Evolutionary conservation across 1,140 invertebrate species (phyloP).

Genomic region (Mesaphorura yosii): DNA sequence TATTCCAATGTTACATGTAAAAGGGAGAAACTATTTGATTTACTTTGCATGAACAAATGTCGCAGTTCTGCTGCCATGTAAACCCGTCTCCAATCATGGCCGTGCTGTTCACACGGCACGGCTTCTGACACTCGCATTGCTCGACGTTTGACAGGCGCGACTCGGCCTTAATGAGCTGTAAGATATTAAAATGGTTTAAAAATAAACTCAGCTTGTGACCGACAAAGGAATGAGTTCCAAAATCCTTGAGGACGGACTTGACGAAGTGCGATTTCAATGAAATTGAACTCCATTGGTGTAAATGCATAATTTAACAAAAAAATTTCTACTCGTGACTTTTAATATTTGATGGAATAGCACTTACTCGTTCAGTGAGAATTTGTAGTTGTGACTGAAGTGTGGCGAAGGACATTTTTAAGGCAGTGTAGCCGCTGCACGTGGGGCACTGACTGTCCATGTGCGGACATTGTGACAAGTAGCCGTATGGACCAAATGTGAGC

Average conservation of each 20-base stretch:
- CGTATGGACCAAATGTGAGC: conserved; percentile 68
- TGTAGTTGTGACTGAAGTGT: conserved; percentile 51
- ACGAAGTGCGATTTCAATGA: no score
- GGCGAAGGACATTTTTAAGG: conserved; percentile 61
- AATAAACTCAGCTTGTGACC: not conserved
- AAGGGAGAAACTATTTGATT: no score
- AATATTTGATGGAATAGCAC: conserved; percentile 20
- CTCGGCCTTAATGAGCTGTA: conserved; percentile 63
- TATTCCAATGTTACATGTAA: no score
- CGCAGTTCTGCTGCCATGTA: conserved; percentile 65
- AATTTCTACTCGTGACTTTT: no score
- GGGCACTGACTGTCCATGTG: conserved; percentile 72
- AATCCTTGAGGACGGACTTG: not conserved
- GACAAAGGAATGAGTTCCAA: not conserved
- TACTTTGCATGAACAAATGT: conserved; percentile 69
- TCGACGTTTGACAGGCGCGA: conserved; percentile 60
- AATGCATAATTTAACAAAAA: not conserved
- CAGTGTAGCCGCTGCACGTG: conserved; percentile 74
- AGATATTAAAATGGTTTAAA: conserved; percentile 24
- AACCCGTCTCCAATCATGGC: conserved; percentile 66
- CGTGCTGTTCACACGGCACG: conserved; percentile 62
- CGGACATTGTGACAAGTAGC: conserved; percentile 74
- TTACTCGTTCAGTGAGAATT: conserved; percentile 55
- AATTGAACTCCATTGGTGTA: no score
- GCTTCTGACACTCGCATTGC: conserved; percentile 79